Base-by-base conservation (phyloP, 2,113 vertebrate genomes). In the Coreoperca whiteheadi region DNA sequence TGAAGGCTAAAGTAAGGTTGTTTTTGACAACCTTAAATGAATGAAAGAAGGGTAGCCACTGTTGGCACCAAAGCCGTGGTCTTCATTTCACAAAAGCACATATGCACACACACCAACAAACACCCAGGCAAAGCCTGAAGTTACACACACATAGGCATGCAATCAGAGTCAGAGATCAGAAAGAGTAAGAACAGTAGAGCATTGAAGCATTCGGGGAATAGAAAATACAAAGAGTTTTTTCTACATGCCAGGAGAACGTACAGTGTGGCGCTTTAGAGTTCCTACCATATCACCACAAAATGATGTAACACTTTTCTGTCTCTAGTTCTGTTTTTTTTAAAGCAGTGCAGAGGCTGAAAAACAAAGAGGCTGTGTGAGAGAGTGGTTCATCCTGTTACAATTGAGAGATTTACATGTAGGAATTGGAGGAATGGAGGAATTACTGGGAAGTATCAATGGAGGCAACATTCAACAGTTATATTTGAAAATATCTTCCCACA, bases 151-250 rank as follows among this genome's bases (percentile, higher is more conserved):
- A 50, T 8, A 74, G 4, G 8, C 83, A 85, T 7, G 43, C 54
- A 84, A 54, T 79, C 79, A 82, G 30, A 89, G 43, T 76, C 70
- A 50, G 41, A 71, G 84, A 86, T 89, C 77, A 80, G 48, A 79
- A 20, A 67, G 46, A 75, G 12, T 34, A 57, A 48, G 68, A 65
- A 78, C 61, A 74, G 70, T 53, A 20, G 23, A 84, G 68, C 15
- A 1, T n/a, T 76, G 74, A 79, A 50, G 41, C 37, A 65, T 20
- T 53, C 1, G 14, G 72, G 75, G 66, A 84, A 79, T 34, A 82
- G 57, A 71, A 79, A 83, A 84, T 43, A 74, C 61, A 81, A 80
- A 82, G 72, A 66, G 4, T 15, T 63, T 25, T 66, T 76, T 77
- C 15, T 59, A 21, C 69, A 79, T 59, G 77, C 54, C 70, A 21